Conservation (phyloP, 1,140 invertebrate genomes). For the Caenorhabditis remanei region DNA sequence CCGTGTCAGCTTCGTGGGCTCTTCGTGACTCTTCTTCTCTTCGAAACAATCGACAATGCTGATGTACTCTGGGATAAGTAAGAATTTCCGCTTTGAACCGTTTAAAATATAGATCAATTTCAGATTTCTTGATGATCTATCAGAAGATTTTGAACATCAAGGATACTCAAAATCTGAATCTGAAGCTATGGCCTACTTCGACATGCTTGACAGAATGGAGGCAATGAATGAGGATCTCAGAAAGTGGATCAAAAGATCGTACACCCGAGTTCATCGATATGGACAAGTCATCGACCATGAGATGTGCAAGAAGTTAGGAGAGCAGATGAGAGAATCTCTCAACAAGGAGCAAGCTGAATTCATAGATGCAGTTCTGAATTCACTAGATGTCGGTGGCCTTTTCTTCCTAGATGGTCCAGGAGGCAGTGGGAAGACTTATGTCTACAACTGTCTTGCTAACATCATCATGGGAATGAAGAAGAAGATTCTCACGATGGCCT, state of each 20-base stretch:
- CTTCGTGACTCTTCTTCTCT: background rate
- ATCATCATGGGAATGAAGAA: slow-evolving; percentile 2
- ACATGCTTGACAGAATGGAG: background rate
- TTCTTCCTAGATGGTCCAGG: slow-evolving; percentile 45
- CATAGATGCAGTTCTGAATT: background rate
- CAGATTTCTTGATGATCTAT: background rate
- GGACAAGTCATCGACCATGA: background rate
- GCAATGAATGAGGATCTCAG: background rate
- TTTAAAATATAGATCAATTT: background rate
- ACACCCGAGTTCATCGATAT: background rate
- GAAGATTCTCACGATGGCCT: background rate
- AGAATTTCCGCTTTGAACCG: background rate
- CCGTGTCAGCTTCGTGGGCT: too few relatives aligned
- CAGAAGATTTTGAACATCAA: background rate
- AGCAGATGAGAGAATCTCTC: too few relatives aligned
- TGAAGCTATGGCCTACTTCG: slow-evolving; percentile 13
- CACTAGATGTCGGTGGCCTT: background rate
- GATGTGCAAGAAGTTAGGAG: background rate
- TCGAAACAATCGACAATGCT: background rate
- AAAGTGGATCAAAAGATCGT: background rate
- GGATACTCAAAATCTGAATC: background rate
- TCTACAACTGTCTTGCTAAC: background rate
- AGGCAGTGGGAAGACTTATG: slow-evolving; percentile 45
- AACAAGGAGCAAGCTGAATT: background rate
- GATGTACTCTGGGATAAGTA: background rate